Evolutionary conservation across 2,888 invertebrate genomes (phyloP), one percentile per base, ranked within the genome.

Genomic region (Agrochola lota): DNA sequence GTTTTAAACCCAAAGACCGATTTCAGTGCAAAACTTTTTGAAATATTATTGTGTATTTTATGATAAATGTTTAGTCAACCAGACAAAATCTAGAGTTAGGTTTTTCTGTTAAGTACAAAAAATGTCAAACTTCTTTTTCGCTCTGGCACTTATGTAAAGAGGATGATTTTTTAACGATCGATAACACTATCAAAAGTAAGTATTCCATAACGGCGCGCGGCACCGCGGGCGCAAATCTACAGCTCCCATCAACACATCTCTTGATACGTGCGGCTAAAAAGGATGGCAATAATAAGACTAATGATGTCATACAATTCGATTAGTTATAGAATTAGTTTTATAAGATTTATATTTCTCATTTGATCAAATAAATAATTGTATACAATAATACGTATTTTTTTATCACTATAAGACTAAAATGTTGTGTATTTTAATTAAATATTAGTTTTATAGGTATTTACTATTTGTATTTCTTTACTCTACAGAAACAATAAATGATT

Each of bases 121-220:
- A 0, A 40, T 66, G 26, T 17, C 69, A 43, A 59, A 67, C 52
- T 79, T 69, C 68, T n/a, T 68, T 26, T 40, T 26, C 55, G 49
- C 17, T 59, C 40, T 40, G 66, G 49, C 30, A 15, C 17, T 40
- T 46, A 11, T 23, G 23, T 73, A 5, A 49, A 49, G 40, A 52
- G 26, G 30, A 46, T 46, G 30, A 52, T 43, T 55, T 72, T 43
- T 17, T 9, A 40, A 23, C 11, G 8, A 3, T 64, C 11, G n/a
- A 43, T 43, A 15, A 55, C 30, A 9, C 7, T 23, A 23, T 23
- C 6, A 23, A 20, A 73, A 40, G 11, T 26, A 66, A 40, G 11
- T 26, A 66, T 11, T 43, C 43, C 6, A 40, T 26, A 17, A 26
- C 11, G 26, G 12, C 20, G n/a, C n/a, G n/a, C n/a, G 11, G 6